A percentile compares a stretch with the other conserved stretches of the same genome.
Conservation (phyloP, 1,140 invertebrate species). For the Acromyrmex heyeri region DNA sequence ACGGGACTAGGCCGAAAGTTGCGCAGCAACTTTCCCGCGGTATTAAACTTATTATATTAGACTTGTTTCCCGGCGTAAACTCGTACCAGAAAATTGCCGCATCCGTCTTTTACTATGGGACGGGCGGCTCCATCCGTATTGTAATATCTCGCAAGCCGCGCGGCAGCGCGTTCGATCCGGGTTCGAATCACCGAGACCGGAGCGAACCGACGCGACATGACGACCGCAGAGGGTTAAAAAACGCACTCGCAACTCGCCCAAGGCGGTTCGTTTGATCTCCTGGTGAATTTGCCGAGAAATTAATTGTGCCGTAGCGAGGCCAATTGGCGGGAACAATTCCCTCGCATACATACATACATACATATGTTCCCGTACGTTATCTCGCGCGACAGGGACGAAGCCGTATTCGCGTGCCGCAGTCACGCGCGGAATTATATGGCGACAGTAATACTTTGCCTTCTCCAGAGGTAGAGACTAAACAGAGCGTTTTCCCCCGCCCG, state of each 20-base stretch:
- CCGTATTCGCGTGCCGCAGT: conserved; percentile 31
- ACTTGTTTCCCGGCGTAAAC: not conserved
- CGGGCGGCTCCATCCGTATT: not conserved
- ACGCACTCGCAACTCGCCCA: conserved; percentile 34
- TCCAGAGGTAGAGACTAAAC: conserved; percentile 35
- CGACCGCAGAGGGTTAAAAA: conserved; percentile 45
- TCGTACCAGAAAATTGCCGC: conserved; percentile 13
- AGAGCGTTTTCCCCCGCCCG: not conserved
- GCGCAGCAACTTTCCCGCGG: conserved; percentile 17
- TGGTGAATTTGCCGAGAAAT: conserved; percentile 57
- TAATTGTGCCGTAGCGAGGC: conserved; percentile 47
- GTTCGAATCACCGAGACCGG: not conserved
- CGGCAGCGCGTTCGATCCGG: not conserved
- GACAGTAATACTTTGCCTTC: conserved; percentile 32
- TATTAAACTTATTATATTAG: conserved; percentile 27
- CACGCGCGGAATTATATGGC: conserved; percentile 48
- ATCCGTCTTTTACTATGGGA: conserved; percentile 1
- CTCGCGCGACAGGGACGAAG: conserved; percentile 32
- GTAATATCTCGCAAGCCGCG: conserved; percentile 20
- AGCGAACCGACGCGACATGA: not conserved
- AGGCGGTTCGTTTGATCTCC: conserved; percentile 61
- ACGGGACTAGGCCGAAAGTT: conserved; percentile 2
- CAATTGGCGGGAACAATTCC: conserved; percentile 38
- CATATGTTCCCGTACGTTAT: conserved; percentile 20
- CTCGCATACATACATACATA: conserved; percentile 18